These are phyloP conservation scores for Nannobrachium achirus DNA, from an alignment of 2,113 vertebrate species.

Conservation along the genomic window DNA sequence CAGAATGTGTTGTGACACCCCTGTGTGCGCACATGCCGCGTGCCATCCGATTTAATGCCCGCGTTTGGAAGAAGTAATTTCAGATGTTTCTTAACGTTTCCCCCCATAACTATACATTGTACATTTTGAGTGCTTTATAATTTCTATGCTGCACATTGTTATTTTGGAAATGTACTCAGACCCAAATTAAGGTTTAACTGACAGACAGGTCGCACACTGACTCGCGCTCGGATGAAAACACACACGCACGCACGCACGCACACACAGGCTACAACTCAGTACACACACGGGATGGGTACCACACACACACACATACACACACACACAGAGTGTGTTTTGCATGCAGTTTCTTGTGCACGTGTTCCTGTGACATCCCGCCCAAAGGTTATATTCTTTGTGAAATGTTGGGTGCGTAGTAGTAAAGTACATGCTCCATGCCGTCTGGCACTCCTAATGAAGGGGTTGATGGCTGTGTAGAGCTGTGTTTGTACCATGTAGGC, in stretches of 20 bases:
- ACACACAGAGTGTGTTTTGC: no score
- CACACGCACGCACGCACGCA: slow-evolving; percentile 44
- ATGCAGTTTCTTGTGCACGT: slow-evolving; percentile 41
- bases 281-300: slow-evolving; percentile 15
- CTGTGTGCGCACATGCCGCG: slow-evolving; percentile 34
- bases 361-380: slow-evolving; percentile 78
- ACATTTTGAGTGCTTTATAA: slow-evolving; percentile 83
- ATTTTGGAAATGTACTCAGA: slow-evolving; percentile 84
- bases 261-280: slow-evolving; percentile 34
- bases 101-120: slow-evolving; percentile 80
- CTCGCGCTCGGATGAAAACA: slow-evolving; percentile 6
- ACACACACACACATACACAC: slow-evolving; percentile 27
- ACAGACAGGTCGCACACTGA: slow-evolving; percentile 71
- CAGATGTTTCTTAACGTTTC: slow-evolving; percentile 73
- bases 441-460: slow-evolving; percentile 83
- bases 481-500: slow-evolving; percentile 70
- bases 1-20: no score
- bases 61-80: slow-evolving; percentile 73
- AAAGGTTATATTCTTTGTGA: slow-evolving; percentile 83
- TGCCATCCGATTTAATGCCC: slow-evolving; percentile 71
- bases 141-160: slow-evolving; percentile 82
- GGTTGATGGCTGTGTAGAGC: slow-evolving; percentile 71
- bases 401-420: slow-evolving; percentile 85
- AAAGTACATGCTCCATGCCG: slow-evolving; percentile 84
- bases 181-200: slow-evolving; percentile 83